A percentile compares a stretch with the other conserved stretches of the same genome.
Conservation (phyloP, 2,113 vertebrate genomes). For the Myodes glareolus region DNA sequence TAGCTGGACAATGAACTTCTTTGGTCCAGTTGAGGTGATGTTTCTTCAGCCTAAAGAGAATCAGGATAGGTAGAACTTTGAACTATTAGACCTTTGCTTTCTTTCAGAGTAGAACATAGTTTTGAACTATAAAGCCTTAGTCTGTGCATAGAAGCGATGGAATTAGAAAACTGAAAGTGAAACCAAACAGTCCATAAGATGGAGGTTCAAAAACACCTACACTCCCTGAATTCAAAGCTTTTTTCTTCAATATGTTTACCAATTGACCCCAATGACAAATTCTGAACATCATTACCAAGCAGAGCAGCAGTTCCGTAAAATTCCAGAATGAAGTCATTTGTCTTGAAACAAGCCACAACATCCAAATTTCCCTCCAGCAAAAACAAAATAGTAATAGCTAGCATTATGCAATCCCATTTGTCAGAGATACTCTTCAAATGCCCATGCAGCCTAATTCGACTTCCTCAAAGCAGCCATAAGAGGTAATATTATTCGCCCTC, state of each 20-base stretch:
- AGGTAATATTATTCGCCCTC: neutral
- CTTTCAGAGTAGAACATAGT: neutral
- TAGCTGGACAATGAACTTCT: neutral
- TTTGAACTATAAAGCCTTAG: neutral
- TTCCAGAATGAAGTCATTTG: neutral
- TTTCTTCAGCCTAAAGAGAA: neutral
- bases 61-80: no score
- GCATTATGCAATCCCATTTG: neutral
- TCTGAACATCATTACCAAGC: neutral
- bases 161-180: neutral
- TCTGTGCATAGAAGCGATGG: neutral
- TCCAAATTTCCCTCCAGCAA: neutral
- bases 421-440: neutral
- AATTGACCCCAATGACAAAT: neutral
- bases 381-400: neutral
- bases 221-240: neutral
- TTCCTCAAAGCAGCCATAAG: neutral
- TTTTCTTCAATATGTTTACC: neutral
- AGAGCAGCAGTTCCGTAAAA: neutral
- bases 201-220: neutral
- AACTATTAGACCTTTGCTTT: neutral
- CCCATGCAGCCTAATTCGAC: neutral
- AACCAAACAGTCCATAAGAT: neutral
- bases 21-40: neutral
- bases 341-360: neutral